Conservation (phyloP, 2,888 invertebrate species). For the Trilocha varians region DNA sequence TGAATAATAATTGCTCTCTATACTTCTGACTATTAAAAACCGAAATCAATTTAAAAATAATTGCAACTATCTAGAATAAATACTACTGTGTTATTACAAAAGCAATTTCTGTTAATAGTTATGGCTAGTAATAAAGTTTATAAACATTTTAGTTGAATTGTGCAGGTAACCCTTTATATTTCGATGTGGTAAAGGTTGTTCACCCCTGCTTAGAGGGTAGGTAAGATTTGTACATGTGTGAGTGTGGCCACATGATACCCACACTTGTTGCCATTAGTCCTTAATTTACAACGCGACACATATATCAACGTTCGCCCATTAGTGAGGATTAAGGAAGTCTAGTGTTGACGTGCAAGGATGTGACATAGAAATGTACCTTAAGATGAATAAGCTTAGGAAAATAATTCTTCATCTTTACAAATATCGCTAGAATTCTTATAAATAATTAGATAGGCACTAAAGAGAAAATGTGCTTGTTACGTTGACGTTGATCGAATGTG, state of each 20-base stretch:
- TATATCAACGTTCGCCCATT: constrained; percentile 57
- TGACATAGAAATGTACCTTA: constrained; percentile 38
- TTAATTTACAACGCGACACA: constrained; percentile 42
- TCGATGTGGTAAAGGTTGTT: constrained; percentile 33
- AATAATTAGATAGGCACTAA: no score
- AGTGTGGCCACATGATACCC: constrained; percentile 26
- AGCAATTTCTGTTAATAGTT: no score
- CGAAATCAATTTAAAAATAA: not conserved
- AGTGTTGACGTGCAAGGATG: constrained; percentile 51
- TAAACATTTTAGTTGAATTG: no score
- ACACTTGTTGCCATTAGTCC: constrained; percentile 49
- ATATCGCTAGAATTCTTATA: no score
- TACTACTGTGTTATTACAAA: not conserved
- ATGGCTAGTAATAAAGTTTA: no score
- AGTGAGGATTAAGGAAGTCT: constrained; percentile 54
- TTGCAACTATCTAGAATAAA: not conserved
- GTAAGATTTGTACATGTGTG: constrained; percentile 29
- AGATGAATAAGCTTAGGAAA: no score
- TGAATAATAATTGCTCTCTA: not conserved
- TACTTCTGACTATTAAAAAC: not conserved
- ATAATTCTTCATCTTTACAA: no score
- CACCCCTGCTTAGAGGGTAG: constrained; percentile 40
- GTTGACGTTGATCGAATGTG: no score
- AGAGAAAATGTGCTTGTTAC: no score
- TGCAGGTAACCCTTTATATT: constrained; percentile 31